Conservation (phyloP, 2,888 invertebrate species). For the Eupithecia subfuscata region DNA sequence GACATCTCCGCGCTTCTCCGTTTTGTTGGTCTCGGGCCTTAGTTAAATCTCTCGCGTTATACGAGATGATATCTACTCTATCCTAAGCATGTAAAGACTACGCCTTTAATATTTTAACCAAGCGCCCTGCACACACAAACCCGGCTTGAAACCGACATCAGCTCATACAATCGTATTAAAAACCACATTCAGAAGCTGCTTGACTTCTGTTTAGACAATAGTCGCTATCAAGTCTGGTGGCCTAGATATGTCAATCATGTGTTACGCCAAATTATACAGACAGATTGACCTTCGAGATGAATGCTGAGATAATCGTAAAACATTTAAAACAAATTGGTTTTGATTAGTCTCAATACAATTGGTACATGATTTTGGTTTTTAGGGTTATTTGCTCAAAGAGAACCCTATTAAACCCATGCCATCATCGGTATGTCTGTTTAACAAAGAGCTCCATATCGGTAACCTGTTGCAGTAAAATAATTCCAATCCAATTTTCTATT, state of each 20-base stretch:
- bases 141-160: too few relatives aligned
- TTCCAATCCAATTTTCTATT: not conserved
- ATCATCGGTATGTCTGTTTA: not conserved
- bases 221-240: slow-evolving; percentile 38
- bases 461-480: not conserved
- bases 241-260: slow-evolving; percentile 65
- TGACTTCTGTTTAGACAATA: slow-evolving; percentile 60
- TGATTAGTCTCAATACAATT: slow-evolving; percentile 36
- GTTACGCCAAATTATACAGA: slow-evolving; percentile 25
- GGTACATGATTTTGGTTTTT: not conserved
- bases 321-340: slow-evolving; percentile 38
- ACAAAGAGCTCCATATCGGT: not conserved
- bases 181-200: slow-evolving; percentile 46
- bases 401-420: not conserved
- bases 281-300: slow-evolving; percentile 61
- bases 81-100: not conserved
- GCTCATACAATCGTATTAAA: not conserved
- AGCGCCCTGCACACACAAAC: too few relatives aligned
- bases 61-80: not conserved
- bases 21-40: too few relatives aligned
- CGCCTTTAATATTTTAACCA: too few relatives aligned
- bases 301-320: slow-evolving; percentile 54
- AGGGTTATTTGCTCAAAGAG: not conserved
- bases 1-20: too few relatives aligned
- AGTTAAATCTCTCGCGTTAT: not conserved